A percentile compares a stretch with the other conserved stretches of the same genome.
Conservation (phyloP, 1,140 invertebrate species). For the Brachystomella parvula region DNA sequence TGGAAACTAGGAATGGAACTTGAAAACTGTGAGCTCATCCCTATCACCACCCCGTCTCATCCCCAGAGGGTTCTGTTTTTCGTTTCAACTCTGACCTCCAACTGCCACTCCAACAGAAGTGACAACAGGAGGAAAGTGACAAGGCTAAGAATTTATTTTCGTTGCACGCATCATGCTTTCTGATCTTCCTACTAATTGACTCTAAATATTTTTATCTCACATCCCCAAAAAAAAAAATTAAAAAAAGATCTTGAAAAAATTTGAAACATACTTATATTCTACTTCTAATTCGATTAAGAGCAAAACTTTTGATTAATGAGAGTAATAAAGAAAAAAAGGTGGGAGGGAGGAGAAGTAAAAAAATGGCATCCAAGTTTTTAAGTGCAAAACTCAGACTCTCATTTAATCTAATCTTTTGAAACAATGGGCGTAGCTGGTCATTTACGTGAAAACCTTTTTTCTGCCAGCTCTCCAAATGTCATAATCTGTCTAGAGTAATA, state of each 20-base stretch:
- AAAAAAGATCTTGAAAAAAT: too few species aligned
- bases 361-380: too few species aligned
- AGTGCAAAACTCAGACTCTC: too few species aligned
- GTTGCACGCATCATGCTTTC: too few species aligned
- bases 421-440: slow-evolving; percentile 12
- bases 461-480: slow-evolving; percentile 6
- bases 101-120: slow-evolving; percentile 5
- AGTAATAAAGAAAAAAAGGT: too few species aligned
- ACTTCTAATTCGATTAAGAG: too few species aligned
- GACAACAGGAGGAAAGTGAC: slow-evolving; percentile 6
- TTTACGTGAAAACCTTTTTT: background rate
- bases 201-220: slow-evolving; percentile 5
- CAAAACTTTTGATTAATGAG: too few species aligned
- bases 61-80: slow-evolving; percentile 10
- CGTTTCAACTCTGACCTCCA: slow-evolving; percentile 9
- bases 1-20: too few species aligned
- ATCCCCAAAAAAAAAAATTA: too few species aligned
- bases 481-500: slow-evolving; percentile 6
- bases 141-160: slow-evolving; percentile 11
- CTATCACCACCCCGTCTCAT: background rate
- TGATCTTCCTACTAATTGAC: background rate
- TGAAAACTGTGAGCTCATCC: too few species aligned
- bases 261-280: too few species aligned
- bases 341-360: too few species aligned
- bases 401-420: slow-evolving; percentile 1